These are phyloP conservation scores for Entomobrya multifasciata DNA, from an alignment of 2,888 invertebrate species.

Conservation along the genomic window DNA sequence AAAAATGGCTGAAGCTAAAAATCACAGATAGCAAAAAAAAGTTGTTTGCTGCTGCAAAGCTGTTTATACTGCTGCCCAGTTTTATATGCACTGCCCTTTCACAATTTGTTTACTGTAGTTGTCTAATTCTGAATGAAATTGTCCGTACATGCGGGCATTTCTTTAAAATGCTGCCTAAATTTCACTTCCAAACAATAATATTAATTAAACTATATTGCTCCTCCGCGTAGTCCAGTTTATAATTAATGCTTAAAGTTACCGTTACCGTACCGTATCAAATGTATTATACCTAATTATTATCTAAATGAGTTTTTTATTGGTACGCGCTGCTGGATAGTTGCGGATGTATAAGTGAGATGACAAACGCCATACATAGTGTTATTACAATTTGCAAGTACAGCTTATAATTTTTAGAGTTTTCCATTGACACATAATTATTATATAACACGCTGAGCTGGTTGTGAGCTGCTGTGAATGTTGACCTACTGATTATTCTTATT, in stretches of 20 bases:
- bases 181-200: slow-evolving; percentile 41
- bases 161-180: slow-evolving; percentile 25
- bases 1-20: slow-evolving; percentile 46
- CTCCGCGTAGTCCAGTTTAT: slow-evolving; percentile 27
- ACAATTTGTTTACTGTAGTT: slow-evolving; percentile 48
- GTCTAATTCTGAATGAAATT: not conserved
- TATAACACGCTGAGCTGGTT: slow-evolving; percentile 61
- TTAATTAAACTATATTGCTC: not conserved
- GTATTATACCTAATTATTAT: not conserved
- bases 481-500: slow-evolving; percentile 29
- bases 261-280: slow-evolving; percentile 8
- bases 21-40: slow-evolving; percentile 59
- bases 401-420: slow-evolving; percentile 37
- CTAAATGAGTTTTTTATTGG: not conserved
- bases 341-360: slow-evolving; percentile 49
- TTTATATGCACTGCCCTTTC: slow-evolving; percentile 69
- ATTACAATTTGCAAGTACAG: slow-evolving; percentile 50
- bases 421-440: slow-evolving; percentile 30
- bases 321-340: not conserved
- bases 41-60: slow-evolving; percentile 60
- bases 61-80: slow-evolving; percentile 55
- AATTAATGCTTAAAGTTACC: slow-evolving; percentile 11
- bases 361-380: not conserved
- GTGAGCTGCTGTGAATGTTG: slow-evolving; percentile 59
- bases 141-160: not conserved